phyloP scores from a whole-genome alignment of 1,140 invertebrate genomes.

The Lysiphlebus fabarum region DNA sequence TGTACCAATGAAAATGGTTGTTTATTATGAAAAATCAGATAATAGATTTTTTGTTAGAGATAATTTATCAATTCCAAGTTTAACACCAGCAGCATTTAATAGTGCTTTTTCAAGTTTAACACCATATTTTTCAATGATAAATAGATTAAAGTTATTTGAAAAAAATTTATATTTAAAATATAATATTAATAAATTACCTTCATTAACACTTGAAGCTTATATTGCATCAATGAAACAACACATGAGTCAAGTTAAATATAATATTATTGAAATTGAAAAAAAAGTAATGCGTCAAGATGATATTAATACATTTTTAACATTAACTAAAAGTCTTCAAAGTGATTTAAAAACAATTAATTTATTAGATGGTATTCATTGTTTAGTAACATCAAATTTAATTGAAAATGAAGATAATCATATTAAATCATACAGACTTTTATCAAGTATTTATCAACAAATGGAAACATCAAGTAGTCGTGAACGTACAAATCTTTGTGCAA shows the following conservation, averaged over 20 bases:
- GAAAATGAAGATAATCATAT: constrained; percentile 42
- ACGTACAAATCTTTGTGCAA: constrained; percentile 52
- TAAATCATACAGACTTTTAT: constrained; percentile 31
- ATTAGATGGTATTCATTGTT: constrained; percentile 52
- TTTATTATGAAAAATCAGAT: constrained; percentile 39
- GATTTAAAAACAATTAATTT: constrained; percentile 47
- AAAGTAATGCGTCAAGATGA: constrained; percentile 44
- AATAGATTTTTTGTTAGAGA: constrained; percentile 35
- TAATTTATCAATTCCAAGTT: constrained; percentile 49
- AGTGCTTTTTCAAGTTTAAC: constrained; percentile 42
- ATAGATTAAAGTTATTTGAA: constrained; percentile 42
- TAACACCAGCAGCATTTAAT: constrained; percentile 47
- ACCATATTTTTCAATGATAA: constrained; percentile 45
- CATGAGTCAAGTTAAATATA: constrained; percentile 37
- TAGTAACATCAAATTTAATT: constrained; percentile 44
- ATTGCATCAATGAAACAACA: constrained; percentile 37
- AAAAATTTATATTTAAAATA: constrained; percentile 33
- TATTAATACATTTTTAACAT: constrained; percentile 48
- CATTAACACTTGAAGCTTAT: constrained; percentile 50
- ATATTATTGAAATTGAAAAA: constrained; percentile 42
- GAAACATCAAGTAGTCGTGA: constrained; percentile 46
- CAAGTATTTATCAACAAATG: constrained; percentile 50
- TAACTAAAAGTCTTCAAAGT: constrained; percentile 42
- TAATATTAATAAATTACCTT: constrained; percentile 24
- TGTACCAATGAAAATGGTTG: constrained; percentile 35